Percentiles rank a stretch among this genome's conserved stretches.
Conservation (phyloP, 2,797 vertebrate species). For the Poecilia wingei region DNA sequence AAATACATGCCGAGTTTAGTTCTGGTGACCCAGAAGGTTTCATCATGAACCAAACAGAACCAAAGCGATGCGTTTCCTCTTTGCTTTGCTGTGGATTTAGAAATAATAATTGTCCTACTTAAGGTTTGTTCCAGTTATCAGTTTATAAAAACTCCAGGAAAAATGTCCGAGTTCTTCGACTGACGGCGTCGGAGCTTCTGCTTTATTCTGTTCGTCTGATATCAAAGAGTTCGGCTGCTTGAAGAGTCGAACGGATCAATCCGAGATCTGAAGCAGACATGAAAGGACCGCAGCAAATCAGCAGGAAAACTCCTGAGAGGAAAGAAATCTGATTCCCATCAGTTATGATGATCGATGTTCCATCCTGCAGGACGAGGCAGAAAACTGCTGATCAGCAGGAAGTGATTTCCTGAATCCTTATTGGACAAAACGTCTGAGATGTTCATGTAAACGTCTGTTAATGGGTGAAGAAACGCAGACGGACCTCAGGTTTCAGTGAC, state of each 20-base stretch:
- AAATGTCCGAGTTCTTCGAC: neutral
- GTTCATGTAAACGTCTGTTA: too few relatives aligned
- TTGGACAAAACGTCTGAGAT: too few relatives aligned
- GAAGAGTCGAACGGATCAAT: slow-evolving; percentile 6
- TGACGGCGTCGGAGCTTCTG: neutral
- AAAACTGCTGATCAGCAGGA: neutral
- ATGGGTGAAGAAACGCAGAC: too few relatives aligned
- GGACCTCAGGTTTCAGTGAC: too few relatives aligned
- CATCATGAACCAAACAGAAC: neutral
- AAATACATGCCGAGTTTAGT: too few relatives aligned
- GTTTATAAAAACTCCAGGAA: neutral
- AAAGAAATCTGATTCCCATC: neutral
- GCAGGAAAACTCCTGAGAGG: neutral
- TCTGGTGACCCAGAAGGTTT: neutral
- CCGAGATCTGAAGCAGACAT: neutral
- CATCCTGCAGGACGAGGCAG: neutral
- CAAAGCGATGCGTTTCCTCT: too few relatives aligned
- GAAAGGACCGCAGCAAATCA: slow-evolving; percentile 9
- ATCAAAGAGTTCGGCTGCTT: neutral
- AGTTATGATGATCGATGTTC: neutral
- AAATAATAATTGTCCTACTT: neutral
- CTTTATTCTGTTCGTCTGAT: slow-evolving; percentile 14
- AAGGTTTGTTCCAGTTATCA: neutral
- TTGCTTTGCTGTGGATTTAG: neutral
- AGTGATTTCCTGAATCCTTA: neutral